phyloP scores from a whole-genome alignment of 2,888 invertebrate species.

The Macaria liturata region DNA sequence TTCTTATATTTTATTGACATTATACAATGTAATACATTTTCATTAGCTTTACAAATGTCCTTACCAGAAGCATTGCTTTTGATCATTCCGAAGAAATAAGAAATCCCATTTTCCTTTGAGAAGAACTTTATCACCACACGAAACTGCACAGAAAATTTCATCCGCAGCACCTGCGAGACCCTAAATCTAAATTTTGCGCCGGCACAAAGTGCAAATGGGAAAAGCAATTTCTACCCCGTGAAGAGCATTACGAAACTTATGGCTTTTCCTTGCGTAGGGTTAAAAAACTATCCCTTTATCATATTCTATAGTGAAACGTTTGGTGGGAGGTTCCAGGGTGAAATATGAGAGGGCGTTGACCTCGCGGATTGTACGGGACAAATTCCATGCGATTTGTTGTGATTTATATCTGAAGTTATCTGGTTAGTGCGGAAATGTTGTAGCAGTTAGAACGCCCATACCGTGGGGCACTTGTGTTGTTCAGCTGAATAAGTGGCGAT shows the following conservation, averaged over 20 bases:
- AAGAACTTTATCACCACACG: neutral
- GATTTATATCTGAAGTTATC: constrained; percentile 43
- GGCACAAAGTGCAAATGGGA: constrained; percentile 23
- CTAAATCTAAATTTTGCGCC: constrained; percentile 13
- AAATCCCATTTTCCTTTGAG: no score
- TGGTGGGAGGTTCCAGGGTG: constrained; percentile 51
- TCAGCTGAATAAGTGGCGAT: constrained; percentile 14
- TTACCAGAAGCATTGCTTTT: no score
- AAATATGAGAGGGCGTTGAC: constrained; percentile 56
- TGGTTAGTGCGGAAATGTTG: constrained; percentile 37
- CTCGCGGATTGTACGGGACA: constrained; percentile 49
- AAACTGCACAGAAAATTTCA: constrained; percentile 1
- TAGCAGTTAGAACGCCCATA: constrained; percentile 24
- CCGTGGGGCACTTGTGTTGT: constrained; percentile 21
- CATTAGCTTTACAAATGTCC: no score
- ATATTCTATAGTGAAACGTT: constrained; percentile 26
- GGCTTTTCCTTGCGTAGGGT: constrained; percentile 28
- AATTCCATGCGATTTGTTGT: constrained; percentile 57
- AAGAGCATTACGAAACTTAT: constrained; percentile 22
- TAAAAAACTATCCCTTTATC: constrained; percentile 36
- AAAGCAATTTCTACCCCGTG: constrained; percentile 26
- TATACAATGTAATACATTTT: no score
- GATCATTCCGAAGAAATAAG: no score
- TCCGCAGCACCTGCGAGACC: constrained; percentile 9
- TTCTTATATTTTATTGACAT: no score